Evolutionary conservation across 2,888 invertebrate species (phyloP).

Genomic region (Omphaloscelis lunosa): DNA sequence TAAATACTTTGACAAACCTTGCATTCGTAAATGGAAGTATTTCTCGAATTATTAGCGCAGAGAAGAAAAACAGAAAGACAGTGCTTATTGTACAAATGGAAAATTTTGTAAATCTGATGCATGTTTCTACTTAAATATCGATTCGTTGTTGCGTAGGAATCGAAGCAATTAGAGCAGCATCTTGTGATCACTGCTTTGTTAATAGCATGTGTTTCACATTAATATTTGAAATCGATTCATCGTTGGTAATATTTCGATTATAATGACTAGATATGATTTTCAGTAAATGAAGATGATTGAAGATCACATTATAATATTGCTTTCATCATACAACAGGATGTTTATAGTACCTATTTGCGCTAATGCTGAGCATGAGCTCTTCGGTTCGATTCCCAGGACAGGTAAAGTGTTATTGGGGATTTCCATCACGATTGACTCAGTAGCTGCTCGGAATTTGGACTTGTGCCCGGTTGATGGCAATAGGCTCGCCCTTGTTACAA

Average conservation of each 20-base stretch:
- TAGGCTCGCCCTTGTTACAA: no score
- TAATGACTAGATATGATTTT: background rate
- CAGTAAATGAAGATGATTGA: background rate
- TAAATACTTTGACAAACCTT: no score
- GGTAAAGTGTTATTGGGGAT: no score
- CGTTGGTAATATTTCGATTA: background rate
- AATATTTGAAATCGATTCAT: background rate
- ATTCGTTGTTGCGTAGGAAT: constrained; percentile 3
- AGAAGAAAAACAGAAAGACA: background rate
- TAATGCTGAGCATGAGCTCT: no score
- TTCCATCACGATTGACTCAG: no score
- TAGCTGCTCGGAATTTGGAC: no score
- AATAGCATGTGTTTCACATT: constrained; percentile 5
- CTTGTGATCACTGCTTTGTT: background rate
- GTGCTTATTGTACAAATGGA: background rate
- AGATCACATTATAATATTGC: background rate
- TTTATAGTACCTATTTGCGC: no score
- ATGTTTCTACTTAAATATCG: background rate
- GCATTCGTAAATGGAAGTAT: background rate
- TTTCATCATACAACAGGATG: background rate
- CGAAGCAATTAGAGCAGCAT: background rate
- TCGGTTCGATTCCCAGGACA: no score
- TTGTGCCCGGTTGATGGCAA: no score
- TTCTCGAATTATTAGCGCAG: background rate
- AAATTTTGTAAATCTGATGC: background rate